phyloP scores from a whole-genome alignment of 2,113 vertebrate species.

The Monarcha castaneiventris region DNA sequence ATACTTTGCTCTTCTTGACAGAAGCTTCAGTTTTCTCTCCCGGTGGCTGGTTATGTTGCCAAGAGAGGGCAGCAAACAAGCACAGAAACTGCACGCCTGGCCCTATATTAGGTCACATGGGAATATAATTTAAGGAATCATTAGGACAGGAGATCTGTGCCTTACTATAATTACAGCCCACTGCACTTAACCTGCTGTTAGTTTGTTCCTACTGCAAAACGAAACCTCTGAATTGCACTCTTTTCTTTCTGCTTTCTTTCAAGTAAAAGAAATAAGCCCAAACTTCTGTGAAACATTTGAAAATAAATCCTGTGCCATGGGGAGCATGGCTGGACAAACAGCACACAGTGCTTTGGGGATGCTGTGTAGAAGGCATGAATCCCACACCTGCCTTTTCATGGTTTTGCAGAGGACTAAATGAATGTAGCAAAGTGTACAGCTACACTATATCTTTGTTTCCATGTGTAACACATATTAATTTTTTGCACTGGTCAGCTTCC shows the following conservation, averaged over 20 bases:
- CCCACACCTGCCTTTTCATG: not conserved
- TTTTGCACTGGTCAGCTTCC: not conserved
- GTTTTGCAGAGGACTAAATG: not conserved
- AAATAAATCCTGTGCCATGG: not conserved
- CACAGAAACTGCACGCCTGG: not conserved
- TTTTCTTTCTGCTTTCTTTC: not conserved
- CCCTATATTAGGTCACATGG: not conserved
- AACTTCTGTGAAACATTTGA: not conserved
- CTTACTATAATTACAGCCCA: not conserved
- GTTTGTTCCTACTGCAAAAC: not conserved
- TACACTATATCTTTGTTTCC: not conserved
- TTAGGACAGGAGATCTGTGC: not conserved
- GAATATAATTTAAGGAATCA: not conserved
- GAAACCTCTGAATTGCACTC: not conserved
- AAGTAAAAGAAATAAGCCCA: not conserved
- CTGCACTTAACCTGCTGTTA: not conserved
- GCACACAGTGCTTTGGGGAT: not conserved
- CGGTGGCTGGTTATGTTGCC: not conserved
- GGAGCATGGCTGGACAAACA: not conserved
- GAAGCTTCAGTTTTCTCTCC: not conserved
- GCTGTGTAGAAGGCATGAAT: not conserved
- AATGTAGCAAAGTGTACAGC: not conserved
- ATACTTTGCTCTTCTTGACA: not conserved
- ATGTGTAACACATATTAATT: not conserved
- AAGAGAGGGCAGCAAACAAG: slow-evolving; percentile 16